A percentile compares a stretch with the other conserved stretches of the same genome.
phyloP scores from a whole-genome alignment of 2,888 invertebrate genomes.

The Salpingus planirostris region DNA sequence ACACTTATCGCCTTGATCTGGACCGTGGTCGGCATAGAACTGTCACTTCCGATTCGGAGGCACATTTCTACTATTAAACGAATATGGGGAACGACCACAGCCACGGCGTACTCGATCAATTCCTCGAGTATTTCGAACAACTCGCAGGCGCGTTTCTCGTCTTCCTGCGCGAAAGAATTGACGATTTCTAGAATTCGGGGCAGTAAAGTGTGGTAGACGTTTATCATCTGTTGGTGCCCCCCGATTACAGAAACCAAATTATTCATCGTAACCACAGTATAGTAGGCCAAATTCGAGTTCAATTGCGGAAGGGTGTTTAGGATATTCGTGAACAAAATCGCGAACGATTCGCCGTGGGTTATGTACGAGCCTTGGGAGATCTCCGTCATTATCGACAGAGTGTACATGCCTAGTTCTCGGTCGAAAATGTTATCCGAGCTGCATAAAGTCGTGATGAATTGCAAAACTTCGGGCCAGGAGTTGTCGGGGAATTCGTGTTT shows the following conservation, averaged over 20 bases:
- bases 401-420: constrained; percentile 58
- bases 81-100: constrained; percentile 54
- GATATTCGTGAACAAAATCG: constrained; percentile 45
- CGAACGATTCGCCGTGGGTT: constrained; percentile 54
- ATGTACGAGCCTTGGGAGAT: constrained; percentile 60
- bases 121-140: constrained; percentile 58
- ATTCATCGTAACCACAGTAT: constrained; percentile 55
- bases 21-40: constrained; percentile 49
- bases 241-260: constrained; percentile 56
- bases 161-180: constrained; percentile 48
- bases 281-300: constrained; percentile 46
- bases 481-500: constrained; percentile 60
- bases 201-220: constrained; percentile 51
- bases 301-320: constrained; percentile 42
- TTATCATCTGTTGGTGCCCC: constrained; percentile 51
- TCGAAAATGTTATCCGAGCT: constrained; percentile 47
- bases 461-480: constrained; percentile 57
- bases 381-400: constrained; percentile 60
- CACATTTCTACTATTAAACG: constrained; percentile 57
- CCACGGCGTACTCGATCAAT: constrained; percentile 53
- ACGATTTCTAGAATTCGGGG: constrained; percentile 56
- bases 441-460: constrained; percentile 51
- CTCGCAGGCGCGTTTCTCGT: constrained; percentile 53
- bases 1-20: constrained; percentile 61
- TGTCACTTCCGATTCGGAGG: constrained; percentile 52